These are phyloP conservation scores for Gopherus evgoodei DNA, from an alignment of 2,113 vertebrate genomes.

Conservation along the genomic window DNA sequence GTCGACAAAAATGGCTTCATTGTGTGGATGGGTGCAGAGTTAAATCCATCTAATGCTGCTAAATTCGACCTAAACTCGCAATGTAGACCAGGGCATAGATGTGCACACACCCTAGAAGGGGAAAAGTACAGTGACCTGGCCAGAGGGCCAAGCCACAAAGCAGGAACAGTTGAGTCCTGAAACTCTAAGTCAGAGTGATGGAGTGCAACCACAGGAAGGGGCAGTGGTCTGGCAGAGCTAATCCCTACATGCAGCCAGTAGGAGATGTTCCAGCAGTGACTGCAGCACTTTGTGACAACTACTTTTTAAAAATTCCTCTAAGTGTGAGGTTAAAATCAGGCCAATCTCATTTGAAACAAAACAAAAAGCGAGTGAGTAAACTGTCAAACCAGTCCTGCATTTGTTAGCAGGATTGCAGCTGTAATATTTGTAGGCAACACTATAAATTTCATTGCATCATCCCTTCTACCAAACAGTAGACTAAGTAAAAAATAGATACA, in stretches of 20 bases:
- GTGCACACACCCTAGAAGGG: too few species aligned
- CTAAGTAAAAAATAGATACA: conserved; percentile 11
- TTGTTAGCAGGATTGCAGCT: conserved; percentile 22
- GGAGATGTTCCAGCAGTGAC: neutral
- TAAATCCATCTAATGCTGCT: too few species aligned
- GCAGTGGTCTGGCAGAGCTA: neutral
- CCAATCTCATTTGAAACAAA: neutral
- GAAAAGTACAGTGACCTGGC: neutral
- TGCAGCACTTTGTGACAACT: neutral
- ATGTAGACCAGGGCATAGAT: too few species aligned
- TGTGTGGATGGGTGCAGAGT: too few species aligned
- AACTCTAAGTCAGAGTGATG: neutral
- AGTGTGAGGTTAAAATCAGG: neutral
- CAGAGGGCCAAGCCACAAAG: too few species aligned
- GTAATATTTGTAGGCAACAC: neutral
- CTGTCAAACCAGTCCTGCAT: neutral
- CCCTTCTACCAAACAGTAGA: neutral
- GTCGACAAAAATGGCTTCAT: too few species aligned
- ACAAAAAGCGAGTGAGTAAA: neutral
- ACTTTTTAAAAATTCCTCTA: neutral
- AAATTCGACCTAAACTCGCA: too few species aligned
- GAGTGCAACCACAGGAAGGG: neutral
- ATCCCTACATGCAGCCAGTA: neutral
- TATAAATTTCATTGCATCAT: neutral
- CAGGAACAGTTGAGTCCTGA: neutral